Percentiles rank a stretch among this genome's conserved stretches.
Evolutionary conservation across 2,797 vertebrate species (phyloP).

Genomic region (Enteromius radiatus): DNA sequence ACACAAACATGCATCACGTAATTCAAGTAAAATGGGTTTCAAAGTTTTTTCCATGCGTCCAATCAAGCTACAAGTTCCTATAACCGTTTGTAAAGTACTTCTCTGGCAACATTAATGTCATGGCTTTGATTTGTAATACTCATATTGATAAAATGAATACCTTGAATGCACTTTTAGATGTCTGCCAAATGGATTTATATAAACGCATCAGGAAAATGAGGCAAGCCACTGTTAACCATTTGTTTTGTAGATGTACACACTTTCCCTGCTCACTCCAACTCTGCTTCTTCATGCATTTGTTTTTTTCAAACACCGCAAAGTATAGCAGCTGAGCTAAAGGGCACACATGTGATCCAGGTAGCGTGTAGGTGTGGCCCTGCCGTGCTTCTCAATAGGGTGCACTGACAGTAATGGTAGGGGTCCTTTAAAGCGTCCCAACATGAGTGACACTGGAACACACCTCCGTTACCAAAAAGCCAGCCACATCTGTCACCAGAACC

Average conservation of each 20-base stretch:
- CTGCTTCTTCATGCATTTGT: conserved; percentile 14
- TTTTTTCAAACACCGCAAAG: background rate
- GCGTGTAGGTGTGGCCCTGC: conserved; percentile 49
- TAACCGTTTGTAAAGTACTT: background rate
- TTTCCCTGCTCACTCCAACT: conserved; percentile 10
- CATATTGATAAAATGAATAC: background rate
- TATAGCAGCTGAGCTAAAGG: conserved; percentile 1
- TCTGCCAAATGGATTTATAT: background rate
- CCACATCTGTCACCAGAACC: conserved; percentile 57
- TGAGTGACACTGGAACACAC: conserved; percentile 38
- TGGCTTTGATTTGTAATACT: background rate
- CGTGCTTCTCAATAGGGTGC: conserved; percentile 37
- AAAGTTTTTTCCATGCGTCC: background rate
- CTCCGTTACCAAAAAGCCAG: conserved; percentile 45
- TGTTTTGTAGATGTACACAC: background rate
- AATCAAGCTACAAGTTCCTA: background rate
- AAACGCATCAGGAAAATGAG: background rate
- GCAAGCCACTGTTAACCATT: background rate
- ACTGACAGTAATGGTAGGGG: conserved; percentile 54
- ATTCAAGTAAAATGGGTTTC: background rate
- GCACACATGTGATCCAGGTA: conserved; percentile 42
- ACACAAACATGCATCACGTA: background rate
- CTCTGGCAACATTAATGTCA: background rate
- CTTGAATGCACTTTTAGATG: background rate
- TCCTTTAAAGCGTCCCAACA: conserved; percentile 46